A percentile compares a stretch with the other conserved stretches of the same genome.
Conservation (phyloP, 2,797 vertebrate genomes). For the Nannoperca australis region DNA sequence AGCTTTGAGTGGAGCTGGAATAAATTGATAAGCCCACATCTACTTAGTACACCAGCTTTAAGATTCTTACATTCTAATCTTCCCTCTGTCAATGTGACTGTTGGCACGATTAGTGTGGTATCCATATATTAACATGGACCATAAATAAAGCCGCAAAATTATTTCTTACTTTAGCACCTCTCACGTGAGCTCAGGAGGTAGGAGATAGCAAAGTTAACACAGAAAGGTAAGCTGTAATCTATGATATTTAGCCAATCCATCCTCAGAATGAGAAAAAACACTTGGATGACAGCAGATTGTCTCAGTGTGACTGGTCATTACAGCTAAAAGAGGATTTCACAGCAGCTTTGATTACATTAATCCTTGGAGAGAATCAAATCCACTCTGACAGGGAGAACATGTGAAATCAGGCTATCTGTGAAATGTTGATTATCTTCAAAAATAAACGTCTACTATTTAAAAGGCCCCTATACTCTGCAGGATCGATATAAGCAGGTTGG, state of each 20-base stretch:
- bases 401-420: constrained; percentile 60
- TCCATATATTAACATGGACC: constrained; percentile 14
- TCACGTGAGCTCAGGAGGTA: not conserved
- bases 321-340: constrained; percentile 78
- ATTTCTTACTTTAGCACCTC: not conserved
- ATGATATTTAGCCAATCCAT: constrained; percentile 23
- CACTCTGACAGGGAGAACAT: constrained; percentile 67
- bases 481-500: constrained; percentile 47
- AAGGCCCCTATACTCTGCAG: not conserved
- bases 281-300: constrained; percentile 70
- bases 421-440: constrained; percentile 61
- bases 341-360: constrained; percentile 79
- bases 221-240: not conserved
- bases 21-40: constrained; percentile 64
- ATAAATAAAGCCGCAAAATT: constrained; percentile 12
- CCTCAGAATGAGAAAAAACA: constrained; percentile 58
- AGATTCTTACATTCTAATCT: constrained; percentile 77
- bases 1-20: constrained; percentile 58
- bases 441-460: constrained; percentile 49
- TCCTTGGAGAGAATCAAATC: constrained; percentile 77
- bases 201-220: not conserved
- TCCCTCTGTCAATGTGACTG: constrained; percentile 37
- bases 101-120: constrained; percentile 24
- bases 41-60: constrained; percentile 69
- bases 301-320: constrained; percentile 72